Evolutionary conservation across 1,140 invertebrate genomes (phyloP).

Genomic region (Drosophila aff.): DNA sequence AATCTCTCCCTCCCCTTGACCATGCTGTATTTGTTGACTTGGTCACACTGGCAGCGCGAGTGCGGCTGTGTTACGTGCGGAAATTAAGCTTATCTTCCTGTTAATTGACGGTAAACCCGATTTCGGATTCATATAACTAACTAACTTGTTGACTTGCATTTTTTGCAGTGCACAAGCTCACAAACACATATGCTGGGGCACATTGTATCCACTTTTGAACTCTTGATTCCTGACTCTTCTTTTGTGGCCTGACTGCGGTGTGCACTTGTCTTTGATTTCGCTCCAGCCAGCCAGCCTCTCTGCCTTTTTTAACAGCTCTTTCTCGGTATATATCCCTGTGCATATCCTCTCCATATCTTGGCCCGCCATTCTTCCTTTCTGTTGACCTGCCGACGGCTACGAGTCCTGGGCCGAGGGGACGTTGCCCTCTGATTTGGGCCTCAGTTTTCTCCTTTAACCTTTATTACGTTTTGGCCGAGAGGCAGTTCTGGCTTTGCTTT

Average conservation of each 20-base stretch:
- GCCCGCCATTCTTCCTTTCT: constrained; percentile 7
- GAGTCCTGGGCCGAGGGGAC: constrained; percentile 10
- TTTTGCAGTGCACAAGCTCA: constrained; percentile 13
- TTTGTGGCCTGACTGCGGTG: constrained; percentile 63
- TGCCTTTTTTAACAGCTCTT: background rate
- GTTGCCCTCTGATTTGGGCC: constrained; percentile 39
- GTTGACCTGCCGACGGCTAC: constrained; percentile 51
- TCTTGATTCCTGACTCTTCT: constrained; percentile 71
- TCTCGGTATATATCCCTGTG: constrained; percentile 3
- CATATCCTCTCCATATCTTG: constrained; percentile 18
- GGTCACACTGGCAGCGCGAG: background rate
- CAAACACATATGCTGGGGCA: constrained; percentile 19
- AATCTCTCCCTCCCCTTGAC: background rate
- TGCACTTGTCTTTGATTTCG: constrained; percentile 71
- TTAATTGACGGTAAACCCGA: background rate
- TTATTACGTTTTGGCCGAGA: constrained; percentile 68
- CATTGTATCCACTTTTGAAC: constrained; percentile 57
- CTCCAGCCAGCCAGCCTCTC: constrained; percentile 7
- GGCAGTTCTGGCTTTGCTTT: constrained; percentile 74
- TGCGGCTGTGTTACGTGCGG: background rate
- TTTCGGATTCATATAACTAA: background rate
- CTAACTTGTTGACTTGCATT: background rate
- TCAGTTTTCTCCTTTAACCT: constrained; percentile 62
- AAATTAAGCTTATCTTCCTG: background rate
- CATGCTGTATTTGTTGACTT: background rate